phyloP scores from a whole-genome alignment of 2,113 vertebrate genomes.

The Oxyura jamaicensis region DNA sequence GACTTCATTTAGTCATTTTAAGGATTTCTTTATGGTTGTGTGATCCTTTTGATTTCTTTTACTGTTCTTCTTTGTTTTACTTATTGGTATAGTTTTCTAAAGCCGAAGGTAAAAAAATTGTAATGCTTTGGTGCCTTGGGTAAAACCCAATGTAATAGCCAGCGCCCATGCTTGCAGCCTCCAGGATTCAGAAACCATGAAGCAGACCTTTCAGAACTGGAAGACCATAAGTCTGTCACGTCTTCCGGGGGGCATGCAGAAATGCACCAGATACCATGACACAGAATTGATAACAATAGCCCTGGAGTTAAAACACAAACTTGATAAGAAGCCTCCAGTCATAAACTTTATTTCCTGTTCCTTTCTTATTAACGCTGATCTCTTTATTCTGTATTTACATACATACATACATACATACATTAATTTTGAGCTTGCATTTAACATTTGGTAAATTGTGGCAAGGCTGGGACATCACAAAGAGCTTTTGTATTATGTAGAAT shows the following conservation, averaged over 20 bases:
- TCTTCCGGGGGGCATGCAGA: background rate
- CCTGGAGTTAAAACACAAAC: background rate
- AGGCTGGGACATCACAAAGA: background rate
- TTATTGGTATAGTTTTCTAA: background rate
- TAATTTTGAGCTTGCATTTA: slow-evolving; percentile 10
- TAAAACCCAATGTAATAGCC: background rate
- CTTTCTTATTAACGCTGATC: background rate
- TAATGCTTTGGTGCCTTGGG: background rate
- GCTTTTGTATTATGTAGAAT: slow-evolving; percentile 10
- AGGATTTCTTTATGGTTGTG: background rate
- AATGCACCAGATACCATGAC: background rate
- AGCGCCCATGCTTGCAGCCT: background rate
- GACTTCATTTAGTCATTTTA: background rate
- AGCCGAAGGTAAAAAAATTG: background rate
- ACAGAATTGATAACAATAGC: background rate
- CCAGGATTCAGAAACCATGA: background rate
- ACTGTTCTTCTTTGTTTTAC: background rate
- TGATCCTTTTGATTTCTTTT: background rate
- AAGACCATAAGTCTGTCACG: background rate
- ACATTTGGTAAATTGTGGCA: background rate
- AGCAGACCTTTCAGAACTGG: background rate
- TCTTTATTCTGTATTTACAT: background rate
- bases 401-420: background rate
- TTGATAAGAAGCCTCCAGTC: background rate
- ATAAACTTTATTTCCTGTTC: background rate